Evolutionary conservation across 2,113 vertebrate species (phyloP).

Genomic region (Gadus chalcogrammus): DNA sequence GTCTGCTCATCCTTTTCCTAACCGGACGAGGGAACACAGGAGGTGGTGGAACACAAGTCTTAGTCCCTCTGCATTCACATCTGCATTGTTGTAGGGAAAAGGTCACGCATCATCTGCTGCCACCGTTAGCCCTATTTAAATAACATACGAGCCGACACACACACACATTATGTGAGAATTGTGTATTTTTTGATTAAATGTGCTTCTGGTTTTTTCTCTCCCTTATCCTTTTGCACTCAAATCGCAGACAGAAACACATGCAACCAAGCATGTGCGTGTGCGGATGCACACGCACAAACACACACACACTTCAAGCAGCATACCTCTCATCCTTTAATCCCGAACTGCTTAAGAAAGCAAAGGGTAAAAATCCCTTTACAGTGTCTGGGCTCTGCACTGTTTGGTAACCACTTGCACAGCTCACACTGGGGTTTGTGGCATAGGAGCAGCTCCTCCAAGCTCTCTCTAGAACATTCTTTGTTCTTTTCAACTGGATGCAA

Average conservation of each 20-base stretch:
- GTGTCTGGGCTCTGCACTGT: conserved; percentile 65
- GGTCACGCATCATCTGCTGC: too few species aligned
- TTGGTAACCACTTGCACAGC: conserved; percentile 53
- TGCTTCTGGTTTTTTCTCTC: conserved; percentile 4
- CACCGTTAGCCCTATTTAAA: too few species aligned
- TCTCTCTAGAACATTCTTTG: conserved; percentile 33
- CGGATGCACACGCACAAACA: conserved; percentile 8
- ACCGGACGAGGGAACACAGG: too few species aligned
- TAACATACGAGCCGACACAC: too few species aligned
- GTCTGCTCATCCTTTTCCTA: too few species aligned
- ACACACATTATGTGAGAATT: too few species aligned
- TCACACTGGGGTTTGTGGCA: conserved; percentile 53
- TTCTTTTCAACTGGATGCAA: conserved; percentile 1
- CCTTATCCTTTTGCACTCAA: conserved; percentile 30
- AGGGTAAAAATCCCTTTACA: conserved; percentile 72
- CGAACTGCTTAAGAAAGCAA: conserved; percentile 70
- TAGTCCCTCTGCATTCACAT: too few species aligned
- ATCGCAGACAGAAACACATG: neutral
- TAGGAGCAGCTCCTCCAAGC: conserved; percentile 33
- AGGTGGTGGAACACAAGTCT: too few species aligned
- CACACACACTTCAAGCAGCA: conserved; percentile 33
- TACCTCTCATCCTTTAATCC: conserved; percentile 73
- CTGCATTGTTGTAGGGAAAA: too few species aligned
- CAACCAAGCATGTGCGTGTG: neutral
- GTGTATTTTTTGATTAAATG: too few species aligned